These are phyloP conservation scores for Dinothrombium tinctorium DNA, from an alignment of 1,140 invertebrate species.

Conservation along the genomic window DNA sequence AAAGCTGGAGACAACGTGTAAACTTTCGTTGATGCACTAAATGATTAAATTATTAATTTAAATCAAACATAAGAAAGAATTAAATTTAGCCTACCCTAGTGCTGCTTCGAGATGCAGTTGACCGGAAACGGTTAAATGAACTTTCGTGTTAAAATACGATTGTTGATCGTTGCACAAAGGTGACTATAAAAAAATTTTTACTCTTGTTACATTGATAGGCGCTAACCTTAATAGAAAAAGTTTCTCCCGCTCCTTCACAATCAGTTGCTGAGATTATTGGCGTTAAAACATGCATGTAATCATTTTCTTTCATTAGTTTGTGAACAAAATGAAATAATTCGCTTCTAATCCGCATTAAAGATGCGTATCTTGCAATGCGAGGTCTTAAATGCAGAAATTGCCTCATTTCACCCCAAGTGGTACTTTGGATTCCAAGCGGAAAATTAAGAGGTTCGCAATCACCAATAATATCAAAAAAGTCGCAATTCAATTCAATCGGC, in stretches of 20 bases:
- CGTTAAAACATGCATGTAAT: conserved; percentile 62
- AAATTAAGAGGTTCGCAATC: conserved; percentile 29
- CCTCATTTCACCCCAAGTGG: conserved; percentile 46
- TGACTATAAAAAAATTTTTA: conserved; percentile 13
- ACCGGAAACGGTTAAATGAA: conserved; percentile 74
- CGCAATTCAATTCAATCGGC: conserved; percentile 38
- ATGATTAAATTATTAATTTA: conserved; percentile 15
- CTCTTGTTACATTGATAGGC: not conserved
- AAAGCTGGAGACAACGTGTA: conserved; percentile 82
- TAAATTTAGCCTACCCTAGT: conserved; percentile 19
- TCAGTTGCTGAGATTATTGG: conserved; percentile 91
- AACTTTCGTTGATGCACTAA: conserved; percentile 46
- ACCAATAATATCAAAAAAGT: conserved; percentile 37
- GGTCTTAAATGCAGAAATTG: conserved; percentile 55
- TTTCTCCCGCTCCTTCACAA: conserved; percentile 93
- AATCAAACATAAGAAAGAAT: not conserved
- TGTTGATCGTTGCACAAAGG: not conserved
- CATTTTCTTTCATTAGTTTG: conserved; percentile 20
- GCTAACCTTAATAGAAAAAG: conserved; percentile 27
- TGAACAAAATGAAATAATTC: conserved; percentile 38
- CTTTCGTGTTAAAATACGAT: conserved; percentile 37
- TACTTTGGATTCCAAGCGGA: conserved; percentile 45
- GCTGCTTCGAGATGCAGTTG: conserved; percentile 82
- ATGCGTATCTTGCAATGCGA: conserved; percentile 41
- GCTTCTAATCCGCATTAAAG: conserved; percentile 46